phyloP scores from a whole-genome alignment of 1,140 invertebrate genomes.

The Drosophila serrata region DNA sequence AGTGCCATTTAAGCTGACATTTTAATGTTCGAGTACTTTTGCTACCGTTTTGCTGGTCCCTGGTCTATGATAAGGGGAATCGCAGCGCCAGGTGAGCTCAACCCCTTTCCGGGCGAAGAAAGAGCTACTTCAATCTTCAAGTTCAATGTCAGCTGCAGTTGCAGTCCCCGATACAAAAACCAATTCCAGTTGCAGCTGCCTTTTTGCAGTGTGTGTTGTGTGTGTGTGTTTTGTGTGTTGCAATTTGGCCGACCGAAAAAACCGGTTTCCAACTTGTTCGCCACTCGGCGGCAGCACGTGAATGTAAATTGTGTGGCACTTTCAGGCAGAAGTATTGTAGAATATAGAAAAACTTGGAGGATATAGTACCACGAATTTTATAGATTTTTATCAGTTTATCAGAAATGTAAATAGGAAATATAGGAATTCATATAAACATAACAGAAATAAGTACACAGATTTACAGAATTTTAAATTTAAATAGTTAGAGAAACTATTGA shows the following conservation, averaged over 20 bases:
- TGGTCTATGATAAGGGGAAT: slow-evolving; percentile 14
- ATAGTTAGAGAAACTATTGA: no score
- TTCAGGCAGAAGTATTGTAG: slow-evolving; percentile 12
- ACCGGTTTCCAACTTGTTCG: slow-evolving; percentile 62
- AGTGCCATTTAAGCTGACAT: slow-evolving; percentile 55
- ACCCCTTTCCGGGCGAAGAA: slow-evolving; percentile 27
- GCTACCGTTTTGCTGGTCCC: slow-evolving; percentile 17
- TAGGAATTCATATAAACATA: no score
- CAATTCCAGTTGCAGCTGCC: slow-evolving; percentile 56
- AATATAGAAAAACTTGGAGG: neutral
- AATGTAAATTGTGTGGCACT: slow-evolving; percentile 41
- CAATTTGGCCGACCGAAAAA: slow-evolving; percentile 37
- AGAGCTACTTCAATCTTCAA: slow-evolving; percentile 42
- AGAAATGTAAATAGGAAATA: neutral
- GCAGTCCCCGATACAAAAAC: slow-evolving; percentile 26
- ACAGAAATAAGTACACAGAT: neutral
- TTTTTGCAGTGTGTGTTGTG: slow-evolving; percentile 37
- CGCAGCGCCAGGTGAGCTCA: neutral
- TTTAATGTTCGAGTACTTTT: slow-evolving; percentile 49
- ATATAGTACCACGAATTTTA: neutral
- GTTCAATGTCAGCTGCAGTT: slow-evolving; percentile 76
- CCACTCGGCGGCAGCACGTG: slow-evolving; percentile 47
- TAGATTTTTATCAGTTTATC: neutral
- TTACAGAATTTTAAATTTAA: neutral
- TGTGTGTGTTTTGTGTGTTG: slow-evolving; percentile 64